Percentiles rank a stretch among this genome's conserved stretches.
These are phyloP conservation scores for Nestor notabilis DNA, from an alignment of 2,113 vertebrate genomes.

Conservation along the genomic window DNA sequence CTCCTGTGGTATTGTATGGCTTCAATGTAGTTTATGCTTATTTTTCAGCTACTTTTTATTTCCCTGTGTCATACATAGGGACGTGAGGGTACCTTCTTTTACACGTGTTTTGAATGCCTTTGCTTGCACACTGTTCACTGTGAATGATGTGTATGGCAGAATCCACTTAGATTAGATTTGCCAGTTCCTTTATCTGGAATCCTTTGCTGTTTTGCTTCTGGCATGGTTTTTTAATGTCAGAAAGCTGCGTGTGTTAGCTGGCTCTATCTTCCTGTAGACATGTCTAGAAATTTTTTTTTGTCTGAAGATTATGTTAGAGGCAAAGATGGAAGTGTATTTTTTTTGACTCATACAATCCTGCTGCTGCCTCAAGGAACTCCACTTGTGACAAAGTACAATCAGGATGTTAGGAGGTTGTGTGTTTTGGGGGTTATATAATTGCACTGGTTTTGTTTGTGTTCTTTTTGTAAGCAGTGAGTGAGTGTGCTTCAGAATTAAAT, in stretches of 20 bases:
- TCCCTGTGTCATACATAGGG: not conserved
- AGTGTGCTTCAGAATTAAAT: not conserved
- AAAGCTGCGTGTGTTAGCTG: not conserved
- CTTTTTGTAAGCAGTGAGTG: not conserved
- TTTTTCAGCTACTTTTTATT: not conserved
- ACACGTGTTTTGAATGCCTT: not conserved
- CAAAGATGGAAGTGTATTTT: not conserved
- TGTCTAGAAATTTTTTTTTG: not conserved
- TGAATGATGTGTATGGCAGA: not conserved
- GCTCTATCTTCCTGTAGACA: not conserved
- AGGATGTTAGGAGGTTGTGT: not conserved
- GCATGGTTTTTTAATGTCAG: slow-evolving; percentile 2
- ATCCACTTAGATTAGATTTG: not conserved
- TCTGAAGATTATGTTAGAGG: not conserved
- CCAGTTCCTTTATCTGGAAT: not conserved
- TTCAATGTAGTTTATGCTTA: not conserved
- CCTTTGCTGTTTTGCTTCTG: not conserved
- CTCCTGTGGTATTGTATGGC: not conserved
- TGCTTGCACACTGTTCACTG: not conserved
- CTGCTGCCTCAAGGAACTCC: not conserved
- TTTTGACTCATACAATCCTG: not conserved
- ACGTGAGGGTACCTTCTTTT: not conserved
- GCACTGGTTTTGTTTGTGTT: not conserved
- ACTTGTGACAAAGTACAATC: not conserved
- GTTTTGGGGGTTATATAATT: not conserved